Percentiles rank a stretch among this genome's conserved stretches.
These are phyloP conservation scores for Barbus barbus DNA, from an alignment of 2,113 vertebrate species.

Conservation along the genomic window DNA sequence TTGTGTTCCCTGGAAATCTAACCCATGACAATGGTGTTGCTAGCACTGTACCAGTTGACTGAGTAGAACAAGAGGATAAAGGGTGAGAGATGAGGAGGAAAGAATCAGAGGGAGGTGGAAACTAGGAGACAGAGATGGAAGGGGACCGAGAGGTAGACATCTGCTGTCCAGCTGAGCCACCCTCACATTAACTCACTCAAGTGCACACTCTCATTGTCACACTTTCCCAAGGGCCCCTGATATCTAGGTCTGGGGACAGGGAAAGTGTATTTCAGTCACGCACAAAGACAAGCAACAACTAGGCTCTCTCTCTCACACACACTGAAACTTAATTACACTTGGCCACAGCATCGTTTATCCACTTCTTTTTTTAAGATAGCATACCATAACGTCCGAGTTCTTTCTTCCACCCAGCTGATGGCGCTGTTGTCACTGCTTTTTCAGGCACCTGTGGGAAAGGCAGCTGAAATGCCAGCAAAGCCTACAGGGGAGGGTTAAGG, in stretches of 20 bases:
- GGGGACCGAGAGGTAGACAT: constrained; percentile 55
- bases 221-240: constrained; percentile 49
- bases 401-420: constrained; percentile 70
- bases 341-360: constrained; percentile 8
- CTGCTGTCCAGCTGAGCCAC: constrained; percentile 61
- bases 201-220: constrained; percentile 56
- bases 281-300: constrained; percentile 31
- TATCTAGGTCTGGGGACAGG: constrained; percentile 38
- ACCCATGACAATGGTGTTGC: background rate
- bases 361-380: background rate
- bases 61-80: background rate
- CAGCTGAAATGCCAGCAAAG: constrained; percentile 73
- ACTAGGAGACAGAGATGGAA: constrained; percentile 52
- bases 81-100: constrained; percentile 19
- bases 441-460: constrained; percentile 66
- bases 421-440: constrained; percentile 73
- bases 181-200: constrained; percentile 55
- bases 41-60: background rate
- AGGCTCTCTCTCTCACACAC: constrained; percentile 9
- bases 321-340: constrained; percentile 7
- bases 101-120: constrained; percentile 47
- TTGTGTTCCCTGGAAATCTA: background rate
- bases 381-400: background rate
- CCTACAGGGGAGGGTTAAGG: constrained; percentile 62
- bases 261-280: constrained; percentile 46